These are phyloP conservation scores for Tetragonisca angustula DNA, from an alignment of 2,888 invertebrate species.

Conservation along the genomic window DNA sequence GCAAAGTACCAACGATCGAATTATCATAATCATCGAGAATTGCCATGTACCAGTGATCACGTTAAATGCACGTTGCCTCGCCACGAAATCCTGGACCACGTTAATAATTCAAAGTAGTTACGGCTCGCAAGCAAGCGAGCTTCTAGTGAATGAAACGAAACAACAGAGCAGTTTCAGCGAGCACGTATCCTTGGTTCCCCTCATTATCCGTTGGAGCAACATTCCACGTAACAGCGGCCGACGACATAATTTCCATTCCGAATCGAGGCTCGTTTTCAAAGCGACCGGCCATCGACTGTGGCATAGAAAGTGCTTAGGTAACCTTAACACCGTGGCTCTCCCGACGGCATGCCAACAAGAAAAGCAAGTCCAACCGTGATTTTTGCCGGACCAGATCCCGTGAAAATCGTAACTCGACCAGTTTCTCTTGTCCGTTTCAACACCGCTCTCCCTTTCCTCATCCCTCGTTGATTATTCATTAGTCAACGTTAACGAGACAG, in stretches of 20 bases:
- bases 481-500: not conserved
- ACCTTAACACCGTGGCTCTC: constrained; percentile 55
- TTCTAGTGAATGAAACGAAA: constrained; percentile 25
- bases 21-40: not conserved
- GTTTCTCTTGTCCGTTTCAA: constrained; percentile 43
- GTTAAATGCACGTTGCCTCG: not conserved
- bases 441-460: not conserved
- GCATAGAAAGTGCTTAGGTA: constrained; percentile 65
- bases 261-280: constrained; percentile 33
- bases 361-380: constrained; percentile 24
- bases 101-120: constrained; percentile 2
- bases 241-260: constrained; percentile 62
- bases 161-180: constrained; percentile 3
- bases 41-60: not conserved
- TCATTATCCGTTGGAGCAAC: constrained; percentile 45
- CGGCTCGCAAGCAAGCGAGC: no score
- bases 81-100: no score
- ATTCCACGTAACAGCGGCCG: constrained; percentile 54
- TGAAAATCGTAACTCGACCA: constrained; percentile 68
- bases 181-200: constrained; percentile 46
- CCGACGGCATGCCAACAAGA: constrained; percentile 42
- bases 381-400: constrained; percentile 55
- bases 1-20: not conserved
- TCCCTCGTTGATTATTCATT: constrained; percentile 6
- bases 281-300: constrained; percentile 38